Percentiles rank a stretch among this genome's conserved stretches.
These are phyloP conservation scores for Phallusia fumigata DNA, from an alignment of 23 tunicate genomes.

Conservation along the genomic window DNA sequence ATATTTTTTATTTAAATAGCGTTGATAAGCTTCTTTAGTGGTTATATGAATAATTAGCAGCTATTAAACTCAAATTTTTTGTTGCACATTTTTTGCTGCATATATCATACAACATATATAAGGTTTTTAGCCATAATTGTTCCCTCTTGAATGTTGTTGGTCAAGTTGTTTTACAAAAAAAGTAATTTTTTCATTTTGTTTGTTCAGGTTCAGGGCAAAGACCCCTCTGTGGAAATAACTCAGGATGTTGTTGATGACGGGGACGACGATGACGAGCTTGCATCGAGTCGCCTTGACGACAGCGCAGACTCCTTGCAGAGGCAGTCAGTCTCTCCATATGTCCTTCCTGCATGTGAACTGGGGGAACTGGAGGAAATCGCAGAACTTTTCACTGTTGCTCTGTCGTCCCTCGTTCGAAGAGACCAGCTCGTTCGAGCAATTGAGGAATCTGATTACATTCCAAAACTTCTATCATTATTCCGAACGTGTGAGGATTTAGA, in stretches of 20 bases:
- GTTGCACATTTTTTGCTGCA: too few relatives aligned
- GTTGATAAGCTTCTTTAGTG: too few relatives aligned
- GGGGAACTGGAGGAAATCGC: conserved; percentile 79
- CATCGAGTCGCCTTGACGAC: conserved; percentile 48
- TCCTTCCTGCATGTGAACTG: conserved; percentile 81
- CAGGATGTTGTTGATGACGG: conserved; percentile 85
- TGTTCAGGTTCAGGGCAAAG: conserved; percentile 91
- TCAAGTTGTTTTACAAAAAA: too few relatives aligned
- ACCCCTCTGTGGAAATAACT: conserved; percentile 92
- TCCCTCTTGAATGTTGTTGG: too few relatives aligned
- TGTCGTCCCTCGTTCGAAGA: conserved; percentile 66
- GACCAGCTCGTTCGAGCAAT: conserved; percentile 86
- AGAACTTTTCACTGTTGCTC: conserved; percentile 49
- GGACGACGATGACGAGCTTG: conserved; percentile 63
- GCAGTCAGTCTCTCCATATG: conserved; percentile 57
- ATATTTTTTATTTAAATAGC: too few relatives aligned
- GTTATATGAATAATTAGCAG: too few relatives aligned
- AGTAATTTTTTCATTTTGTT: not conserved
- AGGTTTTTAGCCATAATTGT: too few relatives aligned
- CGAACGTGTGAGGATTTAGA: conserved; percentile 82
- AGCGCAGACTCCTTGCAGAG: conserved; percentile 46
- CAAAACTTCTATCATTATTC: conserved; percentile 71
- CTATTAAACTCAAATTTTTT: too few relatives aligned
- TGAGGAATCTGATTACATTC: conserved; percentile 83
- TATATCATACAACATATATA: too few relatives aligned